Percentiles rank a stretch among this genome's conserved stretches.
These are phyloP conservation scores for Gisinianus flammeolus DNA, from an alignment of 2,888 invertebrate species.

Conservation along the genomic window DNA sequence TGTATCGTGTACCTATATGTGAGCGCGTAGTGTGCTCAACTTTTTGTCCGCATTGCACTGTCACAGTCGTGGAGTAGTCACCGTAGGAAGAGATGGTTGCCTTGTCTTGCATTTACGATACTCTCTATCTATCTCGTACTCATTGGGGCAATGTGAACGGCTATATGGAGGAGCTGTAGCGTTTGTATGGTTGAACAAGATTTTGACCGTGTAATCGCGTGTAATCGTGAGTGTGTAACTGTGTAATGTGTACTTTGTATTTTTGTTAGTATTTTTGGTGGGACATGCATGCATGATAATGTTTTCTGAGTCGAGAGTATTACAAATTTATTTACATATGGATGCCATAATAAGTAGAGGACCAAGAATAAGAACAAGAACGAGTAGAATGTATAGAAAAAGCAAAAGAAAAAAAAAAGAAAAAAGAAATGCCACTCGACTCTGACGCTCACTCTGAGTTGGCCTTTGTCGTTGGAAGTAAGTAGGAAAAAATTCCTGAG, in stretches of 20 bases:
- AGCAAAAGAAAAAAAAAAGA: background rate
- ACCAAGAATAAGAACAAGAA: no score
- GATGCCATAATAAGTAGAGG: background rate
- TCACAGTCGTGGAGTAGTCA: no score
- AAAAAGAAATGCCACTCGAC: background rate
- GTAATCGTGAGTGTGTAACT: slow-evolving; percentile 1
- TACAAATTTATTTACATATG: slow-evolving; percentile 1
- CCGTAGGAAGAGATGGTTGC: no score
- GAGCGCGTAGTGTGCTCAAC: background rate
- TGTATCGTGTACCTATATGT: background rate
- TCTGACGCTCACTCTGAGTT: slow-evolving; percentile 9
- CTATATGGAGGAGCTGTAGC: background rate
- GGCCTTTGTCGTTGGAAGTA: slow-evolving; percentile 5
- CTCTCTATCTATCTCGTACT: no score
- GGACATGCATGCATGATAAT: no score
- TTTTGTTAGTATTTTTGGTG: no score
- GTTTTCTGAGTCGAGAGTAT: background rate
- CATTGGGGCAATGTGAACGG: background rate
- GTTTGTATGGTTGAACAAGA: background rate
- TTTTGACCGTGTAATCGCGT: background rate
- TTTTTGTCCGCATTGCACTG: no score
- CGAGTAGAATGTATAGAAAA: background rate
- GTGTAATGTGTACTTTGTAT: background rate
- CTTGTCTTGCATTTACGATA: no score
- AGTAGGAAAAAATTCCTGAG: slow-evolving; percentile 16